Conservation (phyloP, 2,113 vertebrate species). For the Sinocyclocheilus rhinocerous region DNA sequence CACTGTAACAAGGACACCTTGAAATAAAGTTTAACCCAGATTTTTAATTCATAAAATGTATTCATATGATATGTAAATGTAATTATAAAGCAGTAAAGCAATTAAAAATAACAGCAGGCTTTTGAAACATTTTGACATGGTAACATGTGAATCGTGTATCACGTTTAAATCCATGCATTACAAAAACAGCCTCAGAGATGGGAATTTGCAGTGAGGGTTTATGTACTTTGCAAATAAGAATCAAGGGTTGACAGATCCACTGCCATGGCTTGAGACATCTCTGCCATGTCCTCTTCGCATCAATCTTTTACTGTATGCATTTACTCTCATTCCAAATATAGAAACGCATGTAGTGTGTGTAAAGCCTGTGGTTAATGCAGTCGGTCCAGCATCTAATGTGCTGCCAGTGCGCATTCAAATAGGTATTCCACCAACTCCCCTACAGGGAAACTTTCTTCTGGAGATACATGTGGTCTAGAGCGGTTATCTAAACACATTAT, state of each 20-base stretch:
- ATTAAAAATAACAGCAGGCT: background rate
- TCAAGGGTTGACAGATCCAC: background rate
- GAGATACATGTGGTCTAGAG: constrained; percentile 60
- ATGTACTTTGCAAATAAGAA: background rate
- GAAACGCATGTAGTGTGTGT: constrained; percentile 15
- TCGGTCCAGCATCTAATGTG: constrained; percentile 37
- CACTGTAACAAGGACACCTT: too few species aligned
- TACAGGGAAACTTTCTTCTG: constrained; percentile 51
- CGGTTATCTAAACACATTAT: constrained; percentile 61
- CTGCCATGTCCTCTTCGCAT: background rate
- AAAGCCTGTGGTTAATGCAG: constrained; percentile 22
- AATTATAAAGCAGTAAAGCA: background rate
- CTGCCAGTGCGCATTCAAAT: constrained; percentile 31
- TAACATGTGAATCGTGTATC: background rate
- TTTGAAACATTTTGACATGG: background rate
- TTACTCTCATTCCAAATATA: constrained; percentile 9
- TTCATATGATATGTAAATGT: background rate
- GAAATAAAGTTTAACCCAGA: too few species aligned
- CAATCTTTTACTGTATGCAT: constrained; percentile 22
- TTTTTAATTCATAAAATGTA: background rate
- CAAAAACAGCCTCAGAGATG: background rate
- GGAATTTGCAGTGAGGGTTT: background rate
- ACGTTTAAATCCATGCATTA: background rate
- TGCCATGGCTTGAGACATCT: background rate
- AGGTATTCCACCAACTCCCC: constrained; percentile 46